A percentile compares a stretch with the other conserved stretches of the same genome.
Conservation (phyloP, 2,113 vertebrate species). For the Chloebia gouldiae region DNA sequence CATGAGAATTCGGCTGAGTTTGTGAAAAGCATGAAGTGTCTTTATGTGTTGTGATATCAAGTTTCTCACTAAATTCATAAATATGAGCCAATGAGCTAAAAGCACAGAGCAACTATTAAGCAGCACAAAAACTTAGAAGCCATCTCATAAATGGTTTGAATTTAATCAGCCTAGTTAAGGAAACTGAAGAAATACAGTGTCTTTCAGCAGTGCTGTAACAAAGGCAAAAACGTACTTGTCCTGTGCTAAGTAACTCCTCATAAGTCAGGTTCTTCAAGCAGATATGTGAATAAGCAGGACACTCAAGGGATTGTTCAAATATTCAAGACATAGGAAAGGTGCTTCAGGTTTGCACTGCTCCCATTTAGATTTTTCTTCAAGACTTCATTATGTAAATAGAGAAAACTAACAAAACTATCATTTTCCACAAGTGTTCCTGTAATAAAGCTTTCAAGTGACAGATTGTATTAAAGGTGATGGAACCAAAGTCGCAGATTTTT, state of each 20-base stretch:
- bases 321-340: background rate
- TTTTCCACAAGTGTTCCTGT: background rate
- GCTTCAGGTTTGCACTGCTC: background rate
- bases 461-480: background rate
- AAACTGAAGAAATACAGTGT: background rate
- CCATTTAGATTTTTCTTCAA: background rate
- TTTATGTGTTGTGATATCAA: background rate
- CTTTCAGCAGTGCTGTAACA: background rate
- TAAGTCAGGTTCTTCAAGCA: background rate
- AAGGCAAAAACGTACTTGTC: background rate
- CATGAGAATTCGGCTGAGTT: background rate
- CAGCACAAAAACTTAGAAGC: background rate
- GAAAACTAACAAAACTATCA: background rate
- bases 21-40: background rate
- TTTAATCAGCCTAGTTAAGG: background rate
- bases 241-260: background rate
- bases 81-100: background rate
- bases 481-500: background rate
- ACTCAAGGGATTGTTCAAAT: background rate
- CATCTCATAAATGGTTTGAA: background rate
- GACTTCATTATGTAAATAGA: background rate
- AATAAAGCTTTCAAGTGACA: background rate
- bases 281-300: background rate
- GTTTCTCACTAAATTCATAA: background rate
- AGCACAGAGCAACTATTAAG: background rate